Percentiles rank a stretch among this genome's conserved stretches.
phyloP scores from a whole-genome alignment of 2,888 invertebrate genomes.

The Hypomecis atomaria region DNA sequence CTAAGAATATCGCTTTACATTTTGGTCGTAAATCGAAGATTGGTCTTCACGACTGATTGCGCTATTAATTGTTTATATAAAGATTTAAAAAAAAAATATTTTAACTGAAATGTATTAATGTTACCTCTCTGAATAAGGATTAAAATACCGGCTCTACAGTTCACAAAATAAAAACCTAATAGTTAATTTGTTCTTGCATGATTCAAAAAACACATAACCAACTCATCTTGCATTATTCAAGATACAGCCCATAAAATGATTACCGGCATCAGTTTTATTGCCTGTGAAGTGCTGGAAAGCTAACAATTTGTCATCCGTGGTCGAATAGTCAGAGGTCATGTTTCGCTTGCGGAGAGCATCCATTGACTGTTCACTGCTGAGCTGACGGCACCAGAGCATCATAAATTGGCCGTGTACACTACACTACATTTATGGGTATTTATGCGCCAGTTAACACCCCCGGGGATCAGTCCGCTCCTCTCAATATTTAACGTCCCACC shows the following conservation, averaged over 20 bases:
- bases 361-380: slow-evolving; percentile 30
- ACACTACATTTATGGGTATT: slow-evolving; percentile 44
- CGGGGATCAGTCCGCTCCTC: slow-evolving; percentile 49
- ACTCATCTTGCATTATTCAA: neutral
- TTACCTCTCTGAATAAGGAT: too few relatives aligned
- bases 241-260: slow-evolving; percentile 9
- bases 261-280: slow-evolving; percentile 26
- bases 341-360: slow-evolving; percentile 26
- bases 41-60: slow-evolving; percentile 25
- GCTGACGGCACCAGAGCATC: slow-evolving; percentile 42
- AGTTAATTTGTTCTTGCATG: neutral
- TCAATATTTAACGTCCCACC: slow-evolving; percentile 53
- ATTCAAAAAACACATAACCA: neutral
- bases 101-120: neutral
- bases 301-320: slow-evolving; percentile 26
- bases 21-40: slow-evolving; percentile 21
- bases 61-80: neutral
- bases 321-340: slow-evolving; percentile 26
- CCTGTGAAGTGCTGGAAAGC: slow-evolving; percentile 15
- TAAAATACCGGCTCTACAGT: too few relatives aligned
- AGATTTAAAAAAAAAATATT: neutral
- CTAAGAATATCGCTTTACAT: slow-evolving; percentile 35
- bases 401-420: slow-evolving; percentile 46
- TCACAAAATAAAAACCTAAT: neutral
- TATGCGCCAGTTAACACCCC: slow-evolving; percentile 52